These are phyloP conservation scores for Drosophila kokeensis DNA, from an alignment of 2,888 invertebrate genomes.

Conservation along the genomic window DNA sequence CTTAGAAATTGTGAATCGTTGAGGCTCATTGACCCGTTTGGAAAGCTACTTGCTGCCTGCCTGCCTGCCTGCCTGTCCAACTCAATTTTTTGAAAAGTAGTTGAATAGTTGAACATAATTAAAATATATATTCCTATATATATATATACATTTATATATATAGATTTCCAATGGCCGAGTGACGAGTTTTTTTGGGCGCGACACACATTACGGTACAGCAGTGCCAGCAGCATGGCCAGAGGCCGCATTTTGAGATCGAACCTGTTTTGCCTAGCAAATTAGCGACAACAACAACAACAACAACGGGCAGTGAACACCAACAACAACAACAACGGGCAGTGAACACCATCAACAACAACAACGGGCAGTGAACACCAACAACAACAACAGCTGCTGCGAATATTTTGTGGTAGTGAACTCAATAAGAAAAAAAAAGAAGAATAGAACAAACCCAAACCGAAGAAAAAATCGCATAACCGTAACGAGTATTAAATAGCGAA, in stretches of 20 bases:
- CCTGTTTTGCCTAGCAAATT: conserved; percentile 78
- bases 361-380: too few relatives aligned
- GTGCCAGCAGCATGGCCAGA: conserved; percentile 21
- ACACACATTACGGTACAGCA: conserved; percentile 42
- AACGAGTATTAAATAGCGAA: conserved; percentile 65
- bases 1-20: conserved; percentile 64
- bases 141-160: background rate
- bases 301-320: background rate
- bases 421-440: background rate
- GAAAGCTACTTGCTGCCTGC: conserved; percentile 20
- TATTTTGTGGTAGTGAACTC: conserved; percentile 30
- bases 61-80: background rate
- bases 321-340: conserved; percentile 33
- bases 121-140: conserved; percentile 21
- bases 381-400: conserved; percentile 34
- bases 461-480: conserved; percentile 59
- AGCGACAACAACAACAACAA: conserved; percentile 39
- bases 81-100: conserved; percentile 42
- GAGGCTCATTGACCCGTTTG: conserved; percentile 76
- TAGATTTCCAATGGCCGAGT: conserved; percentile 13
- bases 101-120: conserved; percentile 58
- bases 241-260: conserved; percentile 61
- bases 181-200: conserved; percentile 59
- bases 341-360: conserved; percentile 27
- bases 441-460: conserved; percentile 8